Conservation (phyloP, 35 echinoderm and acorn worm genomes). For the Amphiura filiformis region DNA sequence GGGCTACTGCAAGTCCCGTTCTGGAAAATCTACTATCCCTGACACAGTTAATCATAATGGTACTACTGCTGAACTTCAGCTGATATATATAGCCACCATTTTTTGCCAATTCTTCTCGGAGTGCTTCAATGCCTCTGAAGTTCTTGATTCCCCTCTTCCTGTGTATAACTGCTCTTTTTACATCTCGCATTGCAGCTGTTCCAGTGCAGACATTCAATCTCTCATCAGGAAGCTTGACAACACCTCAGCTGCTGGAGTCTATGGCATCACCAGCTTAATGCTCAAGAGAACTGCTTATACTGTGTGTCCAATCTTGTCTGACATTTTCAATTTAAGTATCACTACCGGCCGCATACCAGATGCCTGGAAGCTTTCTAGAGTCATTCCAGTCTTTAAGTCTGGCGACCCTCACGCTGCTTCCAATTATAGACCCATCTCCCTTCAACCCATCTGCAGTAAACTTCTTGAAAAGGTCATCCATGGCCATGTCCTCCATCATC, state of each 20-base stretch:
- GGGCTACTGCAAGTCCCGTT: background rate
- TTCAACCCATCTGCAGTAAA: background rate
- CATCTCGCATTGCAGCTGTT: background rate
- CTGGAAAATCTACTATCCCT: background rate
- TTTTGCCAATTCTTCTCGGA: background rate
- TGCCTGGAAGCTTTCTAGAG: background rate
- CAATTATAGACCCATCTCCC: background rate
- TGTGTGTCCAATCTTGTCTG: background rate
- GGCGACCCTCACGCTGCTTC: background rate
- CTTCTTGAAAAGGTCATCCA: background rate
- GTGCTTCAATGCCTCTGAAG: background rate
- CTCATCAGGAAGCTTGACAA: background rate
- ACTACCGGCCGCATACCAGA: background rate
- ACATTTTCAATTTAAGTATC: background rate
- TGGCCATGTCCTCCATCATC: background rate
- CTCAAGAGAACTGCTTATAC: background rate
- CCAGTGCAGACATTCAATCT: background rate
- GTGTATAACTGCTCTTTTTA: background rate
- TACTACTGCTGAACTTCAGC: background rate
- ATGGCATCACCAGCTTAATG: background rate
- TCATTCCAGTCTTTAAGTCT: background rate
- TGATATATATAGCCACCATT: background rate
- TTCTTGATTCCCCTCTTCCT: background rate
- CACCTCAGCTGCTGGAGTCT: background rate
- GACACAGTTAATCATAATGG: background rate